These are phyloP conservation scores for Vanessa tameamea DNA, from an alignment of 1,140 invertebrate species.

Conservation along the genomic window DNA sequence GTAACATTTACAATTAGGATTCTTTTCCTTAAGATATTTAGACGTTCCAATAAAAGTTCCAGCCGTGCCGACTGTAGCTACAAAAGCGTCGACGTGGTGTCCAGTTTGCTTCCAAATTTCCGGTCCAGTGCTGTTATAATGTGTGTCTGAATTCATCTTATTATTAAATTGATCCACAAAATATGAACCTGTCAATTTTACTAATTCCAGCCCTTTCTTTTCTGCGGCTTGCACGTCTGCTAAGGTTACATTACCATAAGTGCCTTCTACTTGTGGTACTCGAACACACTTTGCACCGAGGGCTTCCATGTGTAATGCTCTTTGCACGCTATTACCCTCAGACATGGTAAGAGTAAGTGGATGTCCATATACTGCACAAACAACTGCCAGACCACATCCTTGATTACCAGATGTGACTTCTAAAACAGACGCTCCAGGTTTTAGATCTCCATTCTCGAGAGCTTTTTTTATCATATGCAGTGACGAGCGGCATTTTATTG, in stretches of 20 bases:
- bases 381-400: constrained; percentile 69
- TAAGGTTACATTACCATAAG: constrained; percentile 61
- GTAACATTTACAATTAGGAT: constrained; percentile 55
- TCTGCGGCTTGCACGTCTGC: constrained; percentile 55
- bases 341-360: constrained; percentile 69
- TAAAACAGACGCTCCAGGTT: constrained; percentile 58
- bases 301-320: constrained; percentile 65
- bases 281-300: constrained; percentile 57
- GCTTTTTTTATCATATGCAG: constrained; percentile 66
- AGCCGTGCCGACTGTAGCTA: constrained; percentile 59
- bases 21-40: constrained; percentile 39
- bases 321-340: constrained; percentile 66
- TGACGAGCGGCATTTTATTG: constrained; percentile 48
- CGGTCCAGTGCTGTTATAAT: constrained; percentile 59
- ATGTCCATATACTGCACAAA: constrained; percentile 66
- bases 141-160: constrained; percentile 45
- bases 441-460: constrained; percentile 50
- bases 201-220: constrained; percentile 47
- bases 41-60: constrained; percentile 59
- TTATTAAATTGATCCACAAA: constrained; percentile 62
- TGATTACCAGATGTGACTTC: constrained; percentile 74
- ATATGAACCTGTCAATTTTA: constrained; percentile 50
- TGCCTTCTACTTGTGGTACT: constrained; percentile 62
- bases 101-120: constrained; percentile 68
- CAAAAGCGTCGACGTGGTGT: constrained; percentile 56